Percentiles rank a stretch among this genome's conserved stretches.
Conservation (phyloP, 2,113 vertebrate species). For the Corythaeola cristata region DNA sequence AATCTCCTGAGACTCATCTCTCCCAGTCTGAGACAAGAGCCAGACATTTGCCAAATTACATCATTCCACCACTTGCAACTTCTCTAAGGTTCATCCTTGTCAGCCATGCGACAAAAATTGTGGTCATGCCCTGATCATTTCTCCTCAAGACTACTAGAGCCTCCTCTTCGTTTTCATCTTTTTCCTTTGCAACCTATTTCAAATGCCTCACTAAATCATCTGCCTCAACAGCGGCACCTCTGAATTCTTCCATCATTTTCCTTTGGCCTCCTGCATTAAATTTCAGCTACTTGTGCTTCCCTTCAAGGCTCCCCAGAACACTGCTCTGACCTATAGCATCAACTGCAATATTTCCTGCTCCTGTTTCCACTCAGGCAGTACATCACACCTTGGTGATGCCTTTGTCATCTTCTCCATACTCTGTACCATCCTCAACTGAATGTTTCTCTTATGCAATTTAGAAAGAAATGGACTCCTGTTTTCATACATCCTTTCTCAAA, state of each 20-base stretch:
- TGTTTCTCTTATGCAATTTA: background rate
- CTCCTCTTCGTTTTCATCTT: conserved; percentile 41
- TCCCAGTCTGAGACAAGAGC: background rate
- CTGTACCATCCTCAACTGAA: background rate
- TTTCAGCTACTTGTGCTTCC: conserved; percentile 22
- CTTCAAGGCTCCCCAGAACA: conserved; percentile 34
- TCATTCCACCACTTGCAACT: background rate
- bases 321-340: conserved; percentile 30
- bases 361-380: background rate
- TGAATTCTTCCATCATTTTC: conserved; percentile 38
- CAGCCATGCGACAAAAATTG: conserved; percentile 6
- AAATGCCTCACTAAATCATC: conserved; percentile 55
- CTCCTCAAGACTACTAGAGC: background rate
- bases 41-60: conserved; percentile 16
- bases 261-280: conserved; percentile 48
- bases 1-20: background rate
- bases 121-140: conserved; percentile 22
- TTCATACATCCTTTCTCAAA: background rate
- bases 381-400: background rate
- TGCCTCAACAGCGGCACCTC: background rate
- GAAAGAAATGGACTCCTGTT: background rate
- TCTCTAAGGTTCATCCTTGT: background rate
- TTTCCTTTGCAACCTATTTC: conserved; percentile 27
- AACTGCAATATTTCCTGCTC: conserved; percentile 27
- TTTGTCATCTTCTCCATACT: background rate